Conservation (phyloP, 1,140 invertebrate genomes). For the Cardiocondyla obscurior region DNA sequence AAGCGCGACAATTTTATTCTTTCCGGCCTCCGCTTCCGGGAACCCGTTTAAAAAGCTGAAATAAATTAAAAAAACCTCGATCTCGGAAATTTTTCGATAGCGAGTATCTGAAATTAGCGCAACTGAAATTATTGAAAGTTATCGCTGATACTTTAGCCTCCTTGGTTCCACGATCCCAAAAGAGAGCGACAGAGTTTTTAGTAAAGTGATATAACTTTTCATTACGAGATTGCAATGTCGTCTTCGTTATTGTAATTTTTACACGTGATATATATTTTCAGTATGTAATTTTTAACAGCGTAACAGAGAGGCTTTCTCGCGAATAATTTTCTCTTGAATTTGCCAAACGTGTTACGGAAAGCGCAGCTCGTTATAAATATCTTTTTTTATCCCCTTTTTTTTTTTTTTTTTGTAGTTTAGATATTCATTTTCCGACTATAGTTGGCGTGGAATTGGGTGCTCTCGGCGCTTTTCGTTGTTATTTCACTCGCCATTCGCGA, state of each 20-base stretch:
- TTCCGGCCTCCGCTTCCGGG: background rate
- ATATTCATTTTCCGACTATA: slow-evolving; percentile 18
- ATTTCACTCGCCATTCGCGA: background rate
- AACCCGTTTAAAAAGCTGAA: background rate
- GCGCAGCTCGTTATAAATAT: slow-evolving; percentile 32
- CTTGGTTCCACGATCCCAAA: background rate
- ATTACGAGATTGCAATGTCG: background rate
- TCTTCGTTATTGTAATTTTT: background rate
- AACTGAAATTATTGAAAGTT: background rate
- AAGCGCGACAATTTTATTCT: background rate
- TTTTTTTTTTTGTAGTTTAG: slow-evolving; percentile 35
- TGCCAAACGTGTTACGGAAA: background rate
- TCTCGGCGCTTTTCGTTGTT: slow-evolving; percentile 23
- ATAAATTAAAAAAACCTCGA: background rate
- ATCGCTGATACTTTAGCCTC: background rate
- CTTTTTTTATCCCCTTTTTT: too few species aligned
- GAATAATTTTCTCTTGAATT: slow-evolving; percentile 7
- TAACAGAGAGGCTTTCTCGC: background rate
- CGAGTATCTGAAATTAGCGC: background rate
- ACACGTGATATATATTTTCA: background rate
- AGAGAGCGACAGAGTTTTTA: too few species aligned
- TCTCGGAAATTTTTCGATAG: background rate
- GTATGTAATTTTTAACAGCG: background rate
- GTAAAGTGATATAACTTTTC: background rate
- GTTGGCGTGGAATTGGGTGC: background rate